phyloP scores from a whole-genome alignment of 2,797 vertebrate species.

The Merluccius polli region DNA sequence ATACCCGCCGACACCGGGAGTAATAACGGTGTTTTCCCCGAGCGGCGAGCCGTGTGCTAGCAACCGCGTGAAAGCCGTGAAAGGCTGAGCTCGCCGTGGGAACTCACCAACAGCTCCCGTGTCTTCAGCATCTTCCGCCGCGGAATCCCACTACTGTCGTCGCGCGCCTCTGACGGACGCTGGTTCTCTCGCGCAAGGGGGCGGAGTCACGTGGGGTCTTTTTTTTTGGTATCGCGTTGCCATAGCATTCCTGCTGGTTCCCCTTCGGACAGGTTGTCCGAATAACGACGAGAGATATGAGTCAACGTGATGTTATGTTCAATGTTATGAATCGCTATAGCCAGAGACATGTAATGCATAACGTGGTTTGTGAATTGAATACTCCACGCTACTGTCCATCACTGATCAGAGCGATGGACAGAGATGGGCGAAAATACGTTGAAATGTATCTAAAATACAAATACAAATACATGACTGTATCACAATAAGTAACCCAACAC shows the following conservation, averaged over 20 bases:
- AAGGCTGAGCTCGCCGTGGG: slow-evolving; percentile 4
- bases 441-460: no score
- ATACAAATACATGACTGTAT: no score
- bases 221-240: not conserved
- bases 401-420: no score
- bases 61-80: not conserved
- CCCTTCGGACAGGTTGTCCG: no score
- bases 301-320: no score
- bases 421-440: no score
- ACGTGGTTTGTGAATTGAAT: no score
- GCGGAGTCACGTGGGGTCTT: slow-evolving; percentile 10
- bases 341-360: no score
- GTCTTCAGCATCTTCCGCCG: slow-evolving; percentile 79
- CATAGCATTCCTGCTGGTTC: slow-evolving; percentile 20
- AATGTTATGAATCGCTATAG: no score
- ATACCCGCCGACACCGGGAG: not conserved
- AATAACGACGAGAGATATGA: no score
- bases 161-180: not conserved
- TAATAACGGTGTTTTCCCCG: not conserved
- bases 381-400: no score
- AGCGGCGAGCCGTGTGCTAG: not conserved
- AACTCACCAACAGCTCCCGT: slow-evolving; percentile 71
- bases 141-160: slow-evolving; percentile 29
- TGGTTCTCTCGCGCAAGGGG: not conserved
- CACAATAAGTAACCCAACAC: no score